Base-by-base conservation (phyloP, 2,888 invertebrate genomes). In the Latrodectus hesperus region DNA sequence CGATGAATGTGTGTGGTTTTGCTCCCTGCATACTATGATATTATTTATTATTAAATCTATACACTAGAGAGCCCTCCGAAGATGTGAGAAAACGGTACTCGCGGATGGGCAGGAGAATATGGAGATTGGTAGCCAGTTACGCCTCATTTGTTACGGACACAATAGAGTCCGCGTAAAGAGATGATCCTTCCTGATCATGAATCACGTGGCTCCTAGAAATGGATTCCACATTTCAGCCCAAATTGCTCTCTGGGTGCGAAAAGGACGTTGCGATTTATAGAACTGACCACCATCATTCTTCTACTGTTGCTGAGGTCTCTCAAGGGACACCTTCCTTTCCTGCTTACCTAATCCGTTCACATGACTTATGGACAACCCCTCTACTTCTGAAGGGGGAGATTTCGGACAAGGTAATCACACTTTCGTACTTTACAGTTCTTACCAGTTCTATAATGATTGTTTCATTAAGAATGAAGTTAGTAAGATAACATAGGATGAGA, bases 191-290 rank as follows among this genome's bases (percentile, higher is more conserved):
- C 22, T 75, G 76, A 86, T 72, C 86, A 86, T 86, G 80, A 80
- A 86, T 86, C 86, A 86, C 71, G 53, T 11, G 76, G 76, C 53
- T 65, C 75, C 49, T 73, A 86, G 86, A 81, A 86, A 86, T 86
- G 75, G 86, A 81, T 86, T 86, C 80, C 86, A 86, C 86, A 86
- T 86, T 86, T 81, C 80, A 76, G 80, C 80, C 76, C 64, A 81
- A 86, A 86, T 86, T 80, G 80, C 80, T 81, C 86, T 80, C 81
- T 71, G 84, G 84, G 84, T 84, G 84, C 60, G 84, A 77, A 84
- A 84, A 84, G 84, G 84, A 84, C 72, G 77, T 53, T 70, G 83
- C 83, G 70, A 83, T 83, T 75, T 83, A 83, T 83, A 77, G 71
- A 77, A 77, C 72, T 72, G 72, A 77, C 77, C 77, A 74, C 72